phyloP scores from a whole-genome alignment of 23 tunicate genomes.

The Halocynthia aurantium region DNA sequence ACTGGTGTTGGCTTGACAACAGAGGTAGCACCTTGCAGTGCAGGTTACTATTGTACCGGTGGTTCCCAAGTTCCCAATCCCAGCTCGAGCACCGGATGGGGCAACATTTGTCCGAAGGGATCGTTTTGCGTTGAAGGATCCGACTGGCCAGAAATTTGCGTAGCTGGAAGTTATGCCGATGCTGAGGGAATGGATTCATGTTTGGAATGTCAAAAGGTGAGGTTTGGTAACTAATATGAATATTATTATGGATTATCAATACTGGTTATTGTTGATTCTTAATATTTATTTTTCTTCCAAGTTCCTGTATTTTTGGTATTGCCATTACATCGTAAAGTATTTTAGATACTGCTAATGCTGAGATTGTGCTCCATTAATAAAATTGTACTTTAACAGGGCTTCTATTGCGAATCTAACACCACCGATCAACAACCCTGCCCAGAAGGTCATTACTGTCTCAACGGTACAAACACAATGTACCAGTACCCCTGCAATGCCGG shows the following conservation, averaged over 20 bases:
- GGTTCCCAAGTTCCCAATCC: slow-evolving; percentile 59
- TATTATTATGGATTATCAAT: too few species aligned
- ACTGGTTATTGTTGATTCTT: too few species aligned
- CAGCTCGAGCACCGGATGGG: slow-evolving; percentile 41
- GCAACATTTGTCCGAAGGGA: slow-evolving; percentile 74
- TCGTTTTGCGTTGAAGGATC: slow-evolving; percentile 57
- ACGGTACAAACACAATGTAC: slow-evolving; percentile 27
- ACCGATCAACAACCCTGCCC: slow-evolving; percentile 37
- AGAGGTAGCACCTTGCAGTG: slow-evolving; percentile 31
- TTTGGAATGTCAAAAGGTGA: slow-evolving; percentile 50
- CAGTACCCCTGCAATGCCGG: slow-evolving; percentile 37
- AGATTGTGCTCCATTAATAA: background rate
- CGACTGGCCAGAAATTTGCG: slow-evolving; percentile 23
- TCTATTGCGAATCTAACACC: slow-evolving; percentile 42
- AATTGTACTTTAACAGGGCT: slow-evolving; percentile 29
- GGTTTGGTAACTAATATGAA: background rate
- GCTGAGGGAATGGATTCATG: slow-evolving; percentile 39
- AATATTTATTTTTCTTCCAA: too few species aligned
- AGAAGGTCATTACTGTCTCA: slow-evolving; percentile 62
- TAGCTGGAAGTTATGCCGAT: slow-evolving; percentile 56
- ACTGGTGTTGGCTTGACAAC: slow-evolving; percentile 21
- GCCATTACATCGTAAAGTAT: too few species aligned
- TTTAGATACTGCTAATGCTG: too few species aligned
- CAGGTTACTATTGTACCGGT: slow-evolving; percentile 81
- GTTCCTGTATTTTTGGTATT: too few species aligned